phyloP scores from a whole-genome alignment of 2,888 invertebrate species.

The Melanchra persicariae region DNA sequence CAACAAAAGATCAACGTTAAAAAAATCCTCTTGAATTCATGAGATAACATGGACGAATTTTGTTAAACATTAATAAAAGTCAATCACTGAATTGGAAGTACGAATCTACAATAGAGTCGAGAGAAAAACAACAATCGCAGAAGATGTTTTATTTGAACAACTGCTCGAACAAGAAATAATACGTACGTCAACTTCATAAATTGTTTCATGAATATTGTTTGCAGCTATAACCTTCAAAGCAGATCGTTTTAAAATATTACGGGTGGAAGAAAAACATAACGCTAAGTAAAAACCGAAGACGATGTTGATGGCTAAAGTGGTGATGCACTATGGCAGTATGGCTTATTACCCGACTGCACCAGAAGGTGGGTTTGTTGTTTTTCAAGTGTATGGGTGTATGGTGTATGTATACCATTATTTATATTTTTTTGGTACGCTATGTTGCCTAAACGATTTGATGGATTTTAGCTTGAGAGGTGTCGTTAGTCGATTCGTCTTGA shows the following conservation, averaged over 20 bases:
- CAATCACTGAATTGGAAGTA: constrained; percentile 3
- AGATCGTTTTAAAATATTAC: constrained; percentile 6
- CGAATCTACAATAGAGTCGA: neutral
- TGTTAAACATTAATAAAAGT: constrained; percentile 20
- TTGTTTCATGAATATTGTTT: constrained; percentile 26
- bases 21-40: constrained; percentile 11
- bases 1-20: neutral
- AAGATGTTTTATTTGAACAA: constrained; percentile 60
- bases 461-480: too few relatives aligned
- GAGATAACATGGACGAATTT: neutral
- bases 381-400: too few relatives aligned
- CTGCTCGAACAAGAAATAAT: constrained; percentile 30
- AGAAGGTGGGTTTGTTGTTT: too few relatives aligned
- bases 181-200: constrained; percentile 34
- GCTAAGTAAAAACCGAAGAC: neutral
- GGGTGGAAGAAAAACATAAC: constrained; percentile 2
- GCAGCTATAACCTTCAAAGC: constrained; percentile 16
- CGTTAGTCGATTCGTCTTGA: too few relatives aligned
- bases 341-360: too few relatives aligned
- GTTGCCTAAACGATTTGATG: too few relatives aligned
- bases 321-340: too few relatives aligned
- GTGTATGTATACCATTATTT: too few relatives aligned
- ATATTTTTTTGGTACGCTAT: too few relatives aligned
- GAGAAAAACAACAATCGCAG: constrained; percentile 33
- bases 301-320: neutral